Percentiles rank a stretch among this genome's conserved stretches.
Conservation (phyloP, 2,113 vertebrate species). For the Phyllostomus discolor region DNA sequence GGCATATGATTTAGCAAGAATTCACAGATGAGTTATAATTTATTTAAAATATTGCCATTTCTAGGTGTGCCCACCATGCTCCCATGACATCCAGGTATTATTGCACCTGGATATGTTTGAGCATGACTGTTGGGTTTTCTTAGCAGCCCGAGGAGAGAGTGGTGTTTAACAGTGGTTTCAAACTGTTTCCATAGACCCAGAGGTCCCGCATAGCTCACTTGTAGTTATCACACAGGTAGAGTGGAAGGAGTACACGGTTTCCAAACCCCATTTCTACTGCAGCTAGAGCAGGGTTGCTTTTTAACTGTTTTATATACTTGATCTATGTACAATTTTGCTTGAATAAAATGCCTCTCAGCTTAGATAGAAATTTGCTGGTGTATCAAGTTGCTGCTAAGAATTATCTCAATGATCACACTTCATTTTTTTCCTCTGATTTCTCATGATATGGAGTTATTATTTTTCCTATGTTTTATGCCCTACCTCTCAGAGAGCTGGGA, state of each 20-base stretch:
- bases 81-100: neutral
- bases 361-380: neutral
- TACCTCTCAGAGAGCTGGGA: neutral
- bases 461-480: neutral
- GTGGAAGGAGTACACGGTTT: neutral
- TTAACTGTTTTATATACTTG: neutral
- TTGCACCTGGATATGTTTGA: neutral
- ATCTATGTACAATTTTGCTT: neutral
- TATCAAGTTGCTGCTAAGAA: neutral
- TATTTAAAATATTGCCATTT: neutral
- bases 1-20: neutral
- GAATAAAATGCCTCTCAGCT: constrained; percentile 1
- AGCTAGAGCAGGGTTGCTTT: neutral
- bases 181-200: neutral
- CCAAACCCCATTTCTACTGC: neutral
- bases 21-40: neutral
- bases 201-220: neutral
- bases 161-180: neutral
- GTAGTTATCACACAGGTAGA: neutral
- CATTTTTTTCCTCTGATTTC: neutral
- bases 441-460: neutral
- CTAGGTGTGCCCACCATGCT: neutral
- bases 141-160: neutral
- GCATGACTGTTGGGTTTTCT: neutral
- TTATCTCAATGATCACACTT: neutral